Evolutionary conservation across 2,888 invertebrate species (phyloP).

Genomic region (Gastracanthus pulcherrimus): DNA sequence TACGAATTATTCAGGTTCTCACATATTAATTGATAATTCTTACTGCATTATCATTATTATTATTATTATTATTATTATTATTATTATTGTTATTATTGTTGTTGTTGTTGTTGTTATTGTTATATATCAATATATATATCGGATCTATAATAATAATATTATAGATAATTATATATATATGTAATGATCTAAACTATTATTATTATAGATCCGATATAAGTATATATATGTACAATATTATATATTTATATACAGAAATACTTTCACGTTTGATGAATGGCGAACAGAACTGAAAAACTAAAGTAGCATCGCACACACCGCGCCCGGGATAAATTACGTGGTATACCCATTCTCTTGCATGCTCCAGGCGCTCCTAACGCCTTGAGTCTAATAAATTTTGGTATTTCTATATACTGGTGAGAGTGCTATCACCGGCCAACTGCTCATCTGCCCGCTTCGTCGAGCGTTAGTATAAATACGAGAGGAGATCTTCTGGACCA

Average conservation of each 20-base stretch:
- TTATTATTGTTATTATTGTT: too few species aligned
- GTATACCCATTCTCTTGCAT: neutral
- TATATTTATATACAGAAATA: neutral
- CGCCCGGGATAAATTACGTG: neutral
- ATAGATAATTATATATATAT: too few species aligned
- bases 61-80: too few species aligned
- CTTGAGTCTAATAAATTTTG: neutral
- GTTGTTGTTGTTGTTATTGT: too few species aligned
- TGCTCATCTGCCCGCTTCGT: neutral
- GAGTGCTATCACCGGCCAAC: conserved; percentile 61
- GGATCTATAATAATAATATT: too few species aligned
- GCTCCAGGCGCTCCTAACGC: neutral
- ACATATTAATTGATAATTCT: too few species aligned
- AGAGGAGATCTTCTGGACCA: conserved; percentile 59
- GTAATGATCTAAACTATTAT: too few species aligned
- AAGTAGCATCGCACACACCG: neutral
- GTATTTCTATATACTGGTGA: conserved; percentile 37
- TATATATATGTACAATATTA: too few species aligned
- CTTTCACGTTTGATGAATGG: conserved; percentile 31
- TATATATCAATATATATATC: too few species aligned
- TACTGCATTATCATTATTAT: too few species aligned
- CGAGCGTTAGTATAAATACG: conserved; percentile 65
- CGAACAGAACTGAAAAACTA: neutral
- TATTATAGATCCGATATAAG: too few species aligned
- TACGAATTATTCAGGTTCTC: too few species aligned